phyloP scores from a whole-genome alignment of 2,113 vertebrate species.

The Tychaedon coryphoeus region DNA sequence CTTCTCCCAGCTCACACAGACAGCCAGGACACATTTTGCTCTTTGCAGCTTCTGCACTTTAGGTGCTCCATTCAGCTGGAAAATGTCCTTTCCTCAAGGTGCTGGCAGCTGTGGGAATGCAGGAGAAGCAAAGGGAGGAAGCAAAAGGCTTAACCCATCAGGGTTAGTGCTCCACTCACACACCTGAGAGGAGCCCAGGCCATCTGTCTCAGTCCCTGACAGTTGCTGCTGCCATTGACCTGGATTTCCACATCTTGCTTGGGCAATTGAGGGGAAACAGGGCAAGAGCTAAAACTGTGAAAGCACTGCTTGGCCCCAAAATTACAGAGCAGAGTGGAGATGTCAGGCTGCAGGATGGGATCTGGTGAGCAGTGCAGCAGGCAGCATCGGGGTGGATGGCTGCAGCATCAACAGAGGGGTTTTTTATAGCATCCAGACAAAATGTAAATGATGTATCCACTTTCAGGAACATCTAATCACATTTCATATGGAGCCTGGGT shows the following conservation, averaged over 20 bases:
- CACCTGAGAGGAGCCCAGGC: not conserved
- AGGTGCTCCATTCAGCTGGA: not conserved
- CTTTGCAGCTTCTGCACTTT: not conserved
- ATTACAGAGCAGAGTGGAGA: not conserved
- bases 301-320: not conserved
- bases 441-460: constrained; percentile 51
- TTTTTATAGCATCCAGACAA: constrained; percentile 53
- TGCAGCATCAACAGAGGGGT: not conserved
- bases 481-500: constrained; percentile 45
- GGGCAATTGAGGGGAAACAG: not conserved
- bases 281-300: not conserved
- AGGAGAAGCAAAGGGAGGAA: not conserved
- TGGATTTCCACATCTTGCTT: not conserved
- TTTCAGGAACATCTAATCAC: constrained; percentile 57
- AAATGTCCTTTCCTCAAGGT: not conserved
- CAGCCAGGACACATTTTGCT: not conserved
- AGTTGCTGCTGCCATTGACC: not conserved
- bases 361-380: not conserved
- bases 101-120: not conserved
- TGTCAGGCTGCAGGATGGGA: not conserved
- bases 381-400: not conserved
- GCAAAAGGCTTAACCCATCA: not conserved
- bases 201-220: not conserved
- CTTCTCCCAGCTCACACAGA: not conserved
- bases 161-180: not conserved